A percentile compares a stretch with the other conserved stretches of the same genome.
Conservation (phyloP, 2,888 invertebrate species). For the Drosophila seclusa region DNA sequence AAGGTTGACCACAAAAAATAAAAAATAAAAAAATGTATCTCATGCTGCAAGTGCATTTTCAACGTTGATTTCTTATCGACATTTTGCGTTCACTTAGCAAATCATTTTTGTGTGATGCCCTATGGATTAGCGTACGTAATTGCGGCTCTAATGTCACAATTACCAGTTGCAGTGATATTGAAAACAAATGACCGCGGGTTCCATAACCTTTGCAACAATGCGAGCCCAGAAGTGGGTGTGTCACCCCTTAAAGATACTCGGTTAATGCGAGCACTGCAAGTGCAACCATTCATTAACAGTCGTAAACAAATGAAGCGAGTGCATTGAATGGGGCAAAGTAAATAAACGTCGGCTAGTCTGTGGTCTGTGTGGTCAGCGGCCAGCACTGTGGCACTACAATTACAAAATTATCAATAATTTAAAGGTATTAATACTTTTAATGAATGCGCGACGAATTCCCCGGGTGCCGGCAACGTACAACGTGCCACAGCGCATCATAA, state of each 20-base stretch:
- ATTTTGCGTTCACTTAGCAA: slow-evolving; percentile 3
- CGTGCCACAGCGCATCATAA: slow-evolving; percentile 7
- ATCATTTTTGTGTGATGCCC: background rate
- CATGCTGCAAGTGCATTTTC: slow-evolving; percentile 34
- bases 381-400: slow-evolving; percentile 31
- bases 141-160: slow-evolving; percentile 51
- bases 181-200: slow-evolving; percentile 34
- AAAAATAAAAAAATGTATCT: slow-evolving; percentile 19
- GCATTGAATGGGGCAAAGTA: slow-evolving; percentile 25
- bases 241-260: slow-evolving; percentile 18
- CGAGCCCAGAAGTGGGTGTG: slow-evolving; percentile 40
- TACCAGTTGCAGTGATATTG: slow-evolving; percentile 40
- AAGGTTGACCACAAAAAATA: slow-evolving; percentile 10
- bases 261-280: slow-evolving; percentile 21
- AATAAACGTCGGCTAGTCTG: slow-evolving; percentile 37
- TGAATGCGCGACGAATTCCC: slow-evolving; percentile 32
- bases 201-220: slow-evolving; percentile 34
- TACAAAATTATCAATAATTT: slow-evolving; percentile 57
- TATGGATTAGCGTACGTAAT: slow-evolving; percentile 33
- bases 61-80: slow-evolving; percentile 38
- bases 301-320: slow-evolving; percentile 47
- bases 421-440: slow-evolving; percentile 44
- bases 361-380: slow-evolving; percentile 17
- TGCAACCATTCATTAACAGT: slow-evolving; percentile 53
- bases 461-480: background rate